phyloP scores from a whole-genome alignment of 2,113 vertebrate genomes.

The Erinaceus europaeus region DNA sequence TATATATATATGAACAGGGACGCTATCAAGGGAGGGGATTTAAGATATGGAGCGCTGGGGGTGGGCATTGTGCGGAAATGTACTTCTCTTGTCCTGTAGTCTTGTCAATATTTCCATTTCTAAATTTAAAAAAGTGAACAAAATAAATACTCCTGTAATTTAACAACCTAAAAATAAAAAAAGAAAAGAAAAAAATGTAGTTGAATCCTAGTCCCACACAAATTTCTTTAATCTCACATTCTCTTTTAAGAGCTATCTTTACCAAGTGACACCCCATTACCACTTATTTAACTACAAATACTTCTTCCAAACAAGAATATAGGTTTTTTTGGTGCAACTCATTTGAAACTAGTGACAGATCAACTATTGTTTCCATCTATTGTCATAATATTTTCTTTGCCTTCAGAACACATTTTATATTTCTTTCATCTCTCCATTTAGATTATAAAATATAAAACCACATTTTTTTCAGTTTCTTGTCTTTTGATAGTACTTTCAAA shows the following conservation, averaged over 20 bases:
- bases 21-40: no score
- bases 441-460: background rate
- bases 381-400: background rate
- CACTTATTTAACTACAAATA: background rate
- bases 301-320: background rate
- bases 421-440: background rate
- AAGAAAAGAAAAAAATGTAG: no score
- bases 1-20: no score
- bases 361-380: background rate
- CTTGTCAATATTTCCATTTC: no score
- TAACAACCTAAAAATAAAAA: no score
- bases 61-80: no score
- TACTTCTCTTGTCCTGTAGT: no score
- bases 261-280: background rate
- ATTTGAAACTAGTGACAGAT: background rate
- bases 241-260: background rate
- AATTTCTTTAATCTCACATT: background rate
- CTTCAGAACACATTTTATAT: background rate
- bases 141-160: no score
- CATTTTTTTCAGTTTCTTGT: background rate
- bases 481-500: conserved; percentile 24
- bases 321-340: background rate
- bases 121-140: no score
- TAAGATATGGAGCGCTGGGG: no score
- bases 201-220: background rate